Base-by-base conservation (phyloP, 2,113 vertebrate species). In the Indicator indicator region DNA sequence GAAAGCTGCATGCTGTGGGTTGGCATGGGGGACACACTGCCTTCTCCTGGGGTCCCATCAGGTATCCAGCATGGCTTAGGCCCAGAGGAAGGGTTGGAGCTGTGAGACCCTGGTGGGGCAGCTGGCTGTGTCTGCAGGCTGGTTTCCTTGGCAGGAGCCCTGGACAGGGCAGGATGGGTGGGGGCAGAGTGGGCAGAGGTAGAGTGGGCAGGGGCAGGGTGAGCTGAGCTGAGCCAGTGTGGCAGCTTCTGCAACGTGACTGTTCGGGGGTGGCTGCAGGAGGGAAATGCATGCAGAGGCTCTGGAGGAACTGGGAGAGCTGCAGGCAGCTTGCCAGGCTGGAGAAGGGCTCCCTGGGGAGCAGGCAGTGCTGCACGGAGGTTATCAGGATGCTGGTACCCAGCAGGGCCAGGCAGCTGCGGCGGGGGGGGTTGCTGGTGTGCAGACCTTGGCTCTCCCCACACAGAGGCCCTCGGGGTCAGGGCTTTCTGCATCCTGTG, bases 301-400 rank as follows among this genome's bases (percentile, higher is more conserved):
- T 15, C 20, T 14, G 68, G 16, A 58, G 62, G 62, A 79, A 17
- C 36, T 3, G 62, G 46, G 67, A 78, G 78, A 73, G 70, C 62
- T 5, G 20, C 67, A 6, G 5, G 32, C 75, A n/a, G 59, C 74
- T 50, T 8, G 6, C 27, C 0, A 7, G 46, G 28, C 1, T 2
- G 14, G 67, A 71, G 50, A n/a, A 69, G 60, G 55, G n/a, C 44
- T 84, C 74, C 7, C 5, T 1, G 46, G 46, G 73, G 26, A 23
- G 11, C 0, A 36, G 56, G 32, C 80, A 12, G 65, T 2, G 69
- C 48, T 32, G 55, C 18, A 2, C 40, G 0, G 21, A 27, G 68
- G 32, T 20, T 6, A 1, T 33, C 0, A 0, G 3, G 13, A 1
- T 20, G 70, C 48, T 63, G 1, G 0, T 16, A 8, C 38, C 59